phyloP scores from a whole-genome alignment of 2,888 invertebrate genomes.

The Sminthurides aquaticus region DNA sequence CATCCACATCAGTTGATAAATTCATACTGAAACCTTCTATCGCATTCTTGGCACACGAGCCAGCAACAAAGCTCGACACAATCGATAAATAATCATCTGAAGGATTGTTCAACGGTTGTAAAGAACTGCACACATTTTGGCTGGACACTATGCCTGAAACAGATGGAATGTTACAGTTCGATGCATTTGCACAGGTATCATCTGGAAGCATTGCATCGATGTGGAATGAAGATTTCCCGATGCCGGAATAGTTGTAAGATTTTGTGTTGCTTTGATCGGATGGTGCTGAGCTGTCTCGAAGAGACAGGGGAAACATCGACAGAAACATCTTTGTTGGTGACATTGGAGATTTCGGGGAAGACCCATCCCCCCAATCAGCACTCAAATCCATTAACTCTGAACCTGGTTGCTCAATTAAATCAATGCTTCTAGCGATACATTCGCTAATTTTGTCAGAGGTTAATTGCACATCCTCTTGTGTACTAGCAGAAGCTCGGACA shows the following conservation, averaged over 20 bases:
- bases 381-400: constrained; percentile 41
- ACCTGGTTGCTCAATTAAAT: constrained; percentile 39
- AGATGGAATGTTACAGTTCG: not conserved
- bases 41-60: not conserved
- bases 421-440: constrained; percentile 43
- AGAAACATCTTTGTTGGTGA: constrained; percentile 43
- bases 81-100: not conserved
- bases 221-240: constrained; percentile 32
- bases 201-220: constrained; percentile 43
- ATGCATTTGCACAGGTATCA: constrained; percentile 21
- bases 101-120: not conserved
- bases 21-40: not conserved
- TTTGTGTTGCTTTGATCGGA: not conserved
- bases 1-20: not conserved
- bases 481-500: not conserved
- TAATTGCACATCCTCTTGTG: not conserved
- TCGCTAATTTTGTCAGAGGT: constrained; percentile 39
- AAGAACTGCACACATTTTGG: not conserved
- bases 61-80: constrained; percentile 4
- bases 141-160: not conserved
- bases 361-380: constrained; percentile 37
- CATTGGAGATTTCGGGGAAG: constrained; percentile 41
- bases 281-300: constrained; percentile 31
- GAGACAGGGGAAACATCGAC: constrained; percentile 41
- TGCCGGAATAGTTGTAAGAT: constrained; percentile 8